Percentiles rank a stretch among this genome's conserved stretches.
phyloP scores from a whole-genome alignment of 2,888 invertebrate genomes.

The Melinopterus prodromus region DNA sequence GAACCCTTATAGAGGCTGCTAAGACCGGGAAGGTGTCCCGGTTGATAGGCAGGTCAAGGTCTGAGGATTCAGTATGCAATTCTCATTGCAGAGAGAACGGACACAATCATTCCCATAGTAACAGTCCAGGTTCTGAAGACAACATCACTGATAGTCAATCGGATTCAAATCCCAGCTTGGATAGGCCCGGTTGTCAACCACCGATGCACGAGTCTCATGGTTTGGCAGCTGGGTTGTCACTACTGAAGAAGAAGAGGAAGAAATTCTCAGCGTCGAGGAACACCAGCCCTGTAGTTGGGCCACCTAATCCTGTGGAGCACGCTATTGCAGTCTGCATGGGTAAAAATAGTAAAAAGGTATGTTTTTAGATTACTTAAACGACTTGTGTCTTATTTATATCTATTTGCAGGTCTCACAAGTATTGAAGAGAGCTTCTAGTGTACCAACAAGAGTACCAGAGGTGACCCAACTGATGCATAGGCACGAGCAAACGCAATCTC shows the following conservation, averaged over 20 bases:
- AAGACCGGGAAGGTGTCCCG: constrained; percentile 82
- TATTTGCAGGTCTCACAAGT: constrained; percentile 61
- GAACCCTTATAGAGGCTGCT: constrained; percentile 87
- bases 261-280: constrained; percentile 84
- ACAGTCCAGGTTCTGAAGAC: constrained; percentile 71
- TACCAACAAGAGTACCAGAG: constrained; percentile 68
- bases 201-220: constrained; percentile 46
- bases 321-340: constrained; percentile 51
- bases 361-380: background rate
- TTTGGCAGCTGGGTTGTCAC: constrained; percentile 71
- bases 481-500: constrained; percentile 70
- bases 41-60: constrained; percentile 80
- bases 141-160: constrained; percentile 76
- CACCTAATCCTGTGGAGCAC: constrained; percentile 61
- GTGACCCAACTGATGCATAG: constrained; percentile 58
- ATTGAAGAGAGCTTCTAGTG: constrained; percentile 75
- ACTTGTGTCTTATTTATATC: no score
- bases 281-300: constrained; percentile 66
- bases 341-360: constrained; percentile 51
- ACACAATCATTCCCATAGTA: constrained; percentile 63
- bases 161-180: constrained; percentile 75
- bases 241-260: constrained; percentile 81
- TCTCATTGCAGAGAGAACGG: constrained; percentile 63
- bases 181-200: constrained; percentile 49
- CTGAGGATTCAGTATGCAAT: constrained; percentile 84